These are phyloP conservation scores for Mizuhopecten yessoensis DNA, from an alignment of 1,140 invertebrate genomes.

Conservation along the genomic window DNA sequence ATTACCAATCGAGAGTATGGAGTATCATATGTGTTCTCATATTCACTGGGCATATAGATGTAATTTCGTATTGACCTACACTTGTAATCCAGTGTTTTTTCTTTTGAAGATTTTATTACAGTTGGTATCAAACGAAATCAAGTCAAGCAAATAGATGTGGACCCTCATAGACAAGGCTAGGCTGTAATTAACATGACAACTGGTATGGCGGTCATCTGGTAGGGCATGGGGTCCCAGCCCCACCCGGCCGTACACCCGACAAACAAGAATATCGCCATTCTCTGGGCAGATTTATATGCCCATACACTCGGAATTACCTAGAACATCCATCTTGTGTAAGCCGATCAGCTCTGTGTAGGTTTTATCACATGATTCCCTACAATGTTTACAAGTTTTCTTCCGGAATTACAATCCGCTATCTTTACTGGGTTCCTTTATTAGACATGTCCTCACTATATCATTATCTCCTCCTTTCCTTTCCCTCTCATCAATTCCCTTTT, in stretches of 20 bases:
- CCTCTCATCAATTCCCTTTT: conserved; percentile 32
- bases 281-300: not conserved
- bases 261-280: not conserved
- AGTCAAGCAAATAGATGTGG: conserved; percentile 5
- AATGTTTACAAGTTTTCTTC: conserved; percentile 29
- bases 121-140: conserved; percentile 27
- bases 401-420: conserved; percentile 37
- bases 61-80: not conserved
- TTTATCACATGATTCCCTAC: conserved; percentile 11
- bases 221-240: not conserved
- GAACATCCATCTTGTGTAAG: conserved; percentile 2
- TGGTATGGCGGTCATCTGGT: not conserved
- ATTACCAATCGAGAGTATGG: not conserved
- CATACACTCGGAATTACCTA: not conserved
- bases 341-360: not conserved
- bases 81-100: not conserved
- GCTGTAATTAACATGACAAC: conserved; percentile 9
- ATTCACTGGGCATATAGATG: conserved; percentile 1
- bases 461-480: not conserved
- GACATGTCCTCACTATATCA: conserved; percentile 15
- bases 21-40: not conserved
- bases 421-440: conserved; percentile 34
- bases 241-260: not conserved
- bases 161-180: conserved; percentile 20
- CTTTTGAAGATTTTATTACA: conserved; percentile 33